Base-by-base conservation (phyloP, 2,113 vertebrate genomes). In the Acrocephalus arundinaceus region DNA sequence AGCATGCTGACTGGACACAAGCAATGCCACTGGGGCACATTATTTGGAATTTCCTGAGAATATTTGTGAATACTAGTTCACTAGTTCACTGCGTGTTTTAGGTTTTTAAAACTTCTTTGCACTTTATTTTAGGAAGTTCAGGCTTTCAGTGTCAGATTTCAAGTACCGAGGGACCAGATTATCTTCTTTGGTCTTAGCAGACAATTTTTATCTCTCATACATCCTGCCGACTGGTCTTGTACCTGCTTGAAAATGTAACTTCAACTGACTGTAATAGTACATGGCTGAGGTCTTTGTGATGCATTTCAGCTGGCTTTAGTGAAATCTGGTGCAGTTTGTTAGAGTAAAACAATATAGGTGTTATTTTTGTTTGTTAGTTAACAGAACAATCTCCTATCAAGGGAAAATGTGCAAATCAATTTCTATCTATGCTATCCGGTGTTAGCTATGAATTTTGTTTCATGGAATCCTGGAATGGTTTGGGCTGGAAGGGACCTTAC, bases 1-100 rank as follows among this genome's bases (percentile, higher is more conserved):
- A 23, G 2, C 6, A 25, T 31, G 28, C 7, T 77, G 41, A 33
- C 27, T 31, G n/a, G 37, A 35, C 23, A 72, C n/a, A 67, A 68
- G 28, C 2, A 43, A 20, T 13, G 9, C 3, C 0, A 0, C 45
- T 73, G 18, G 12, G 35, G 18, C 10, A 7, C 1, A 8, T 31
- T 54, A 23, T 8, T 24, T 45, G 15, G 12, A 58, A n/a, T 70
- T 80, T 89, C 51, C 22, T 62, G 46, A 77, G 31, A 39, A 31
- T 61, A 31, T 57, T 68, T 48, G 4, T 70, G 25, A 51, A 59
- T 37, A 27, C 6, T 70, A 35, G 4, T 33, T 73, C n/a, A 27
- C 6, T 70, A 35, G 4, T 33, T 73, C n/a, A 17, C 24, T 58
- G 21, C 33, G 61, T 8, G 16, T 31, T 72, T 85, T 4, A 23